Percentiles rank a stretch among this genome's conserved stretches.
Evolutionary conservation across 2,113 vertebrate species (phyloP).

Genomic region (Rhinolophus ferrumequinum): DNA sequence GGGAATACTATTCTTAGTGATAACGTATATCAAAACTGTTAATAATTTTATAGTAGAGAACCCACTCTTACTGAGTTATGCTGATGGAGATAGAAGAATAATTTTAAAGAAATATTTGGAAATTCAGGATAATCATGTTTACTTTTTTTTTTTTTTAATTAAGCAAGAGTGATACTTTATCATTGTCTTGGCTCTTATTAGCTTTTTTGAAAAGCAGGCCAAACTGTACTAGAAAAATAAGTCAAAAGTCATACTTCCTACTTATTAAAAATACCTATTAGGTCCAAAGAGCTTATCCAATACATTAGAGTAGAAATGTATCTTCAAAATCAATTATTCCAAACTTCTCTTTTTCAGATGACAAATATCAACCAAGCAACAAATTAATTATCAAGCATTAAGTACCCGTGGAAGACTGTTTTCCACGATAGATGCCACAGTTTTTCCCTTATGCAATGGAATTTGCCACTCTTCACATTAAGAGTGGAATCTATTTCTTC

Average conservation of each 20-base stretch:
- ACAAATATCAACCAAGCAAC: background rate
- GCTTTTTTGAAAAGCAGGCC: background rate
- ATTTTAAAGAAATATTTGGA: background rate
- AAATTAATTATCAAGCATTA: background rate
- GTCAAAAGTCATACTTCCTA: background rate
- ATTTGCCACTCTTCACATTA: background rate
- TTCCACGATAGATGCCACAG: background rate
- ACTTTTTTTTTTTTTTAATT: background rate
- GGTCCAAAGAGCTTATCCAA: background rate
- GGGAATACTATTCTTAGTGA: background rate
- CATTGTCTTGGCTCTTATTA: background rate
- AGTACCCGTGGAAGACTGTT: background rate
- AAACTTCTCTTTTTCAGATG: background rate
- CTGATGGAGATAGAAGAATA: background rate
- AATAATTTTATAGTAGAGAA: background rate
- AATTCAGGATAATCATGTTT: background rate
- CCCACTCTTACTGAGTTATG: background rate
- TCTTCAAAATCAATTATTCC: background rate
- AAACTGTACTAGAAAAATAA: background rate
- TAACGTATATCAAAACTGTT: background rate
- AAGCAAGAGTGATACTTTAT: background rate
- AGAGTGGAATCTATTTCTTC: background rate
- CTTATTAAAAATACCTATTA: background rate
- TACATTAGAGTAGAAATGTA: background rate
- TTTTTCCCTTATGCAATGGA: background rate